Evolutionary conservation across 2,888 invertebrate genomes (phyloP).

Genomic region (Ganaspis brasiliensis): DNA sequence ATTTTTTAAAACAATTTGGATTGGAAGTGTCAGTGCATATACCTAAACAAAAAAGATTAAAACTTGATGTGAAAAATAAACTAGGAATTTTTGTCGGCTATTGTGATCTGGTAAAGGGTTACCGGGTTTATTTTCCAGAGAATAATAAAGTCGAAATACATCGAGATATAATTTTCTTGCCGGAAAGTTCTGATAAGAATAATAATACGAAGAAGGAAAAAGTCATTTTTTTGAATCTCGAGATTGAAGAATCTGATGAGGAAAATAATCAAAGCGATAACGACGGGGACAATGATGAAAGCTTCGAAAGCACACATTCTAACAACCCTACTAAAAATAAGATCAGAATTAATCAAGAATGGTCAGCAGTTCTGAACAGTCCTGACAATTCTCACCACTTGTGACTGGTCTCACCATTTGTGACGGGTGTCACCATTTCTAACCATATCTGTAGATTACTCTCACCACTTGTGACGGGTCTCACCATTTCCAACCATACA

Average conservation of each 20-base stretch:
- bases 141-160: slow-evolving; percentile 31
- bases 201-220: slow-evolving; percentile 11
- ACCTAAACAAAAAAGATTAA: slow-evolving; percentile 66
- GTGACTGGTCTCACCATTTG: no score
- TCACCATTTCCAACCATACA: no score
- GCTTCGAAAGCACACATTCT: slow-evolving; percentile 20
- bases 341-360: no score
- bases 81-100: slow-evolving; percentile 69
- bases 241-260: not conserved
- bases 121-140: slow-evolving; percentile 51
- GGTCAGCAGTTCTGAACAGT: no score
- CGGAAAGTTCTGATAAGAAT: not conserved
- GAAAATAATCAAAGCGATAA: slow-evolving; percentile 12
- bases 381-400: no score
- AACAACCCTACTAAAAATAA: slow-evolving; percentile 5
- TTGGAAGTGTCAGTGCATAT: slow-evolving; percentile 68
- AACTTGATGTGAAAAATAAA: slow-evolving; percentile 56
- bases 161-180: slow-evolving; percentile 5
- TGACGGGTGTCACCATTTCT: no score
- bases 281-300: slow-evolving; percentile 27
- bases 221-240: not conserved
- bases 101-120: slow-evolving; percentile 64
- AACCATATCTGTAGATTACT: no score
- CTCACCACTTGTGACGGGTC: no score
- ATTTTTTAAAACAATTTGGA: slow-evolving; percentile 63